Evolutionary conservation across 2,797 vertebrate genomes (phyloP).

Genomic region (Lepidocolaptes lacrymiger): DNA sequence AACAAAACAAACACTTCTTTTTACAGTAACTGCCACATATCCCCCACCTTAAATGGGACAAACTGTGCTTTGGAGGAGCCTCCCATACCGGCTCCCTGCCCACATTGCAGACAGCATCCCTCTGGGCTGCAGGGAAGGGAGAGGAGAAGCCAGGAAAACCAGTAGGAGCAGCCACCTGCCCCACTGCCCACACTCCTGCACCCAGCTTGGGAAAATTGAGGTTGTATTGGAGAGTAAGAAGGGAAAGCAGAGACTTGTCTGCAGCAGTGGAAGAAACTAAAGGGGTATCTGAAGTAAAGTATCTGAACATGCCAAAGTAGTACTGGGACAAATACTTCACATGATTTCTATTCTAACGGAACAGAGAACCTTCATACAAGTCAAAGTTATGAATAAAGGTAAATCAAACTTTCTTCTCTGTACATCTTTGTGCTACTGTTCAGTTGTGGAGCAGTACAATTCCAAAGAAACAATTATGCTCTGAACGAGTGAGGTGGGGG

Average conservation of each 20-base stretch:
- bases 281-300: background rate
- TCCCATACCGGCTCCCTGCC: background rate
- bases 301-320: background rate
- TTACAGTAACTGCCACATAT: background rate
- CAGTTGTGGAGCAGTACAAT: background rate
- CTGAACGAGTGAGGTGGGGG: background rate
- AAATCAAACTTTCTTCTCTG: background rate
- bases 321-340: background rate
- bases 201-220: accelerated
- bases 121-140: background rate
- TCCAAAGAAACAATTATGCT: conserved; percentile 2
- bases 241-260: background rate
- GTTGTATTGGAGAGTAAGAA: background rate
- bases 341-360: background rate
- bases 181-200: background rate
- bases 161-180: background rate
- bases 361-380: background rate
- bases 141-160: background rate
- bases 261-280: background rate
- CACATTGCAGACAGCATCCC: background rate
- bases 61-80: background rate
- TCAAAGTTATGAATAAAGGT: background rate
- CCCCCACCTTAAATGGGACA: background rate
- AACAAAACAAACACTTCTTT: background rate
- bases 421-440: background rate